Percentiles rank a stretch among this genome's conserved stretches.
Evolutionary conservation across 2,797 vertebrate genomes (phyloP).

Genomic region (Neomorphus geoffroyi): DNA sequence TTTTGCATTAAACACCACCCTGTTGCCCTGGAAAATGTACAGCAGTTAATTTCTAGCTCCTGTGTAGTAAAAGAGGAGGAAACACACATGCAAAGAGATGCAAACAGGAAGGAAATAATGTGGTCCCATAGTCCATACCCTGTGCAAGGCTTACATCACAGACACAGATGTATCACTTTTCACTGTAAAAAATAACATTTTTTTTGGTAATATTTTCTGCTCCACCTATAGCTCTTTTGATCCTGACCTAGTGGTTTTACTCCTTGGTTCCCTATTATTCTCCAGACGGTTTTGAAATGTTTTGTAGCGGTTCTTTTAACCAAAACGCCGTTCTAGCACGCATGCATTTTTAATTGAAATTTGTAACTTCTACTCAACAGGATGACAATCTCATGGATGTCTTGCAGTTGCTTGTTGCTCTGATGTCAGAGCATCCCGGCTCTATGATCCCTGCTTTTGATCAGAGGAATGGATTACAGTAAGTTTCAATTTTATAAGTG

Average conservation of each 20-base stretch:
- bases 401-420: slow-evolving; percentile 93
- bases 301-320: neutral
- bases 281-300: neutral
- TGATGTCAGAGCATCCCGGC: slow-evolving; percentile 95
- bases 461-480: slow-evolving; percentile 96
- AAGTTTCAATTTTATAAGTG: slow-evolving; percentile 41
- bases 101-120: neutral
- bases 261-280: neutral
- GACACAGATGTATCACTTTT: neutral
- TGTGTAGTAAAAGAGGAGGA: neutral
- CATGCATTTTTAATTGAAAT: neutral
- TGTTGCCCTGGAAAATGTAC: neutral
- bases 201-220: neutral
- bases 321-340: neutral
- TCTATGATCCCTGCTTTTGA: slow-evolving; percentile 97
- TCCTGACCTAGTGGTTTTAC: neutral
- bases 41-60: neutral
- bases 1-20: neutral
- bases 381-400: slow-evolving; percentile 99
- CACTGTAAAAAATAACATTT: neutral
- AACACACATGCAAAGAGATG: neutral
- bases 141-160: neutral
- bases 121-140: neutral
- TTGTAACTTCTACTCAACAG: slow-evolving; percentile 72
- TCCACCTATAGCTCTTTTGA: neutral